These are phyloP conservation scores for Conus ventricosus DNA, from an alignment of 1,140 invertebrate species.

Conservation along the genomic window DNA sequence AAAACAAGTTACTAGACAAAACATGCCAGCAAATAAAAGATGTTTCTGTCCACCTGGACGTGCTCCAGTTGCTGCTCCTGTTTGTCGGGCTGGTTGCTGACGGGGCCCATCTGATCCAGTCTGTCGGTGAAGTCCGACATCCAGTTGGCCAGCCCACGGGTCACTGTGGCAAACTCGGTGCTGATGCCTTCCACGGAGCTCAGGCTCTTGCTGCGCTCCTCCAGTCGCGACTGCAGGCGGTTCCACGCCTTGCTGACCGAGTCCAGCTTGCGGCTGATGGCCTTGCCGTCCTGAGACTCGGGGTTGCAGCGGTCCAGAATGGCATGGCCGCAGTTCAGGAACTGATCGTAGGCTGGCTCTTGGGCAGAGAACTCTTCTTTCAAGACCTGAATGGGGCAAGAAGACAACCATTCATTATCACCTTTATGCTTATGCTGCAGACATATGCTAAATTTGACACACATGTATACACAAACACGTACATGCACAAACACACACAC, in stretches of 20 bases:
- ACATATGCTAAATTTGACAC: neutral
- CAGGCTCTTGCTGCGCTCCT: slow-evolving; percentile 66
- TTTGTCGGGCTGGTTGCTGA: slow-evolving; percentile 83
- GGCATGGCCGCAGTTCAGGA: slow-evolving; percentile 86
- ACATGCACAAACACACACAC: no score
- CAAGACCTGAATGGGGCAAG: slow-evolving; percentile 82
- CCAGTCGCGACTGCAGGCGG: slow-evolving; percentile 61
- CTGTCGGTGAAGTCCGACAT: slow-evolving; percentile 83
- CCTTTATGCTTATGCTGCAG: neutral
- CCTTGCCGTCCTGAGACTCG: slow-evolving; percentile 84
- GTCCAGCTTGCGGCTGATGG: slow-evolving; percentile 79
- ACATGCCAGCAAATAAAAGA: no score
- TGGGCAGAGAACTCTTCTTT: slow-evolving; percentile 94
- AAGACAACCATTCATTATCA: slow-evolving; percentile 4
- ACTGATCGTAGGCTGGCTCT: slow-evolving; percentile 90
- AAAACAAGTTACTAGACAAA: no score
- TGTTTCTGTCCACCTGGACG: slow-evolving; percentile 74
- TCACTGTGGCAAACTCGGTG: slow-evolving; percentile 90
- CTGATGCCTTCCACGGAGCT: slow-evolving; percentile 76
- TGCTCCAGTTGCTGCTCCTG: slow-evolving; percentile 81
- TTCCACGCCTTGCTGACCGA: slow-evolving; percentile 78
- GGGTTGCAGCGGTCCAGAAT: slow-evolving; percentile 84
- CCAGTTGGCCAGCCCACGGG: slow-evolving; percentile 88
- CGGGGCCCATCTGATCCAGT: slow-evolving; percentile 79
- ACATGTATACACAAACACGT: neutral